Base-by-base conservation (phyloP, 2,113 vertebrate species). In the Hypocryptadius cinnamomeus region DNA sequence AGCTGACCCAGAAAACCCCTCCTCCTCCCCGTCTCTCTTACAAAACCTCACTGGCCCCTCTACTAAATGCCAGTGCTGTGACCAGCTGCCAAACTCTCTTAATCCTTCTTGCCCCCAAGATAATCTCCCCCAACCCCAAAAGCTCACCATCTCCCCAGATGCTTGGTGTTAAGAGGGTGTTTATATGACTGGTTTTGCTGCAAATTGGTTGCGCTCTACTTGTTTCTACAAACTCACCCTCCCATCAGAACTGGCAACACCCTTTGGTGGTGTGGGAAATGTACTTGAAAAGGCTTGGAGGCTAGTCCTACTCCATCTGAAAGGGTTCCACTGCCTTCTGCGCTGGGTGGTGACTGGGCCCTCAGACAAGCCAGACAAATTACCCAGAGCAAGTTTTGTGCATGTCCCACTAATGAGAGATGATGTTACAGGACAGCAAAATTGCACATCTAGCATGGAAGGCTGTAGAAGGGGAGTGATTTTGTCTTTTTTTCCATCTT, bases 1-100 rank as follows among this genome's bases (percentile, higher is more conserved):
- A 22, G 85, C 91, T 96, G 94, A 96, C 95, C 93, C 90, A 96
- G 94, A 94, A 96, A 96, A 93, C 53, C 60, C 74, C 15, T 85
- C 71, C 50, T 79, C 51, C 66, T 76, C 30, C 45, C 44, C 1
- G 0, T 42, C 81, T 70, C 71, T 76, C 68, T 94, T 87, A 70
- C 2, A 72, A 94, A 94, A 94, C 56, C 79, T 86, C 1, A 6
- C 40, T 61, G 44, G 60, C 79, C 94, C 79, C 89, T 91, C 85
- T 94, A 82, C 76, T 92, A 71, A 90, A 73, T 72, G 71, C 66
- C 89, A 64, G 1, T 31, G 39, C 50, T 89, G 25, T 35, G 73
- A 85, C 63, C 71, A 94, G 91, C 87, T 96, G 96, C 95, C 90
- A 93, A 96, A 92, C 82, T 93, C 60, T 84, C 64, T 11, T 94